These are phyloP conservation scores for Ceyx cyanopectus DNA, from an alignment of 2,113 vertebrate species.

Conservation along the genomic window DNA sequence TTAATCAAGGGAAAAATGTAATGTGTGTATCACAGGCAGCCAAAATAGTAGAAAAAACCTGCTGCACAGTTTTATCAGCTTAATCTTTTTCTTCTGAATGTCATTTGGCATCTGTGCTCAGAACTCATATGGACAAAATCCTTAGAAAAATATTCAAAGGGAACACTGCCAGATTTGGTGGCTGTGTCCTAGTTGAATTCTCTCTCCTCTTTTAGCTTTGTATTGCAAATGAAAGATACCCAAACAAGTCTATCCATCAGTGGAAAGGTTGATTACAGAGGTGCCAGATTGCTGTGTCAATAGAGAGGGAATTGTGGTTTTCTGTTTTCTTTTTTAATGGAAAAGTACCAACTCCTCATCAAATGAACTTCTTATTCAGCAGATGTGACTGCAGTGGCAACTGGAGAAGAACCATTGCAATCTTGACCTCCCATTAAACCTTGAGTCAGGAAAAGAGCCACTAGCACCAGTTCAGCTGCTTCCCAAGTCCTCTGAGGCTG, in stretches of 20 bases:
- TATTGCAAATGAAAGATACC: neutral
- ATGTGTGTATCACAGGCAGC: neutral
- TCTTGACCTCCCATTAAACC: neutral
- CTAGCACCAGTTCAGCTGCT: neutral
- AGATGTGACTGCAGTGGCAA: neutral
- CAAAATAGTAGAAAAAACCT: conserved; percentile 36
- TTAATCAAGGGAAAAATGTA: conserved; percentile 34
- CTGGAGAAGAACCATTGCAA: neutral
- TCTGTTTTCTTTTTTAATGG: neutral
- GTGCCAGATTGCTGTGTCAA: neutral
- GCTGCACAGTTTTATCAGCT: conserved; percentile 28
- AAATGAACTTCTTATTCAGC: neutral
- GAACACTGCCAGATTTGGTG: conserved; percentile 1
- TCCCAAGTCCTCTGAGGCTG: neutral
- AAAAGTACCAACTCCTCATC: neutral
- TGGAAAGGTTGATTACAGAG: neutral
- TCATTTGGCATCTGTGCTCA: neutral
- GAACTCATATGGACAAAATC: conserved; percentile 51
- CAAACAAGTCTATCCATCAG: neutral
- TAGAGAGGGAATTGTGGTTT: neutral
- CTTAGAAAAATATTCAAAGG: conserved; percentile 42
- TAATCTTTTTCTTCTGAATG: conserved; percentile 43
- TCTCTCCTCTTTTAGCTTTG: conserved; percentile 38
- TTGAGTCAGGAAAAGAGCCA: neutral
- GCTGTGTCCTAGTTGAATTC: conserved; percentile 20